Evolutionary conservation across 2,797 vertebrate genomes (phyloP), one percentile per base, ranked within the genome.

Genomic region (Rhabdomys pumilio): DNA sequence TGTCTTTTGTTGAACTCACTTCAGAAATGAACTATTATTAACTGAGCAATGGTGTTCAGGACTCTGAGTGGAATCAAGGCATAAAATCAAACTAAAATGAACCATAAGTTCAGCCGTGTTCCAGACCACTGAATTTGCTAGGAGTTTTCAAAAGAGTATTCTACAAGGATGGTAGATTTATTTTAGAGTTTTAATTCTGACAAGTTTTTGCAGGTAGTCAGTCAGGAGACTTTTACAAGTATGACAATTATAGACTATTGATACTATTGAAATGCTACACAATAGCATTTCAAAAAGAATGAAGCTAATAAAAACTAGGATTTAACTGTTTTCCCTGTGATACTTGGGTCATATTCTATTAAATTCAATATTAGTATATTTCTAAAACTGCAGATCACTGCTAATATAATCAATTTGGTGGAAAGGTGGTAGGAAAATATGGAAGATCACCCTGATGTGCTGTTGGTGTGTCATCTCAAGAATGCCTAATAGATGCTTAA

Each of bases 1-100:
- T 90, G 80, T 86, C 97, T 92, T 97, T 96, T 96, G 90, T 87
- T 95, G 95, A 95, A 73, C 10, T 20, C 34, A 76, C 91, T 92
- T 97, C 95, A 96, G 87, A 96, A 97, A 93, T 93, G 61, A 92
- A 72, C 94, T 97, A 92, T 97, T 97, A 96, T 96, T 97, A 96
- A 90, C 90, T 93, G 67, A 97, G 63, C 84, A 73, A 29, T 72
- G 50, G 41, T 84, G 67, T 85, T 97, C 88, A n/a, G 86, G 95
- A 94, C 29, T 47, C 84, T 94, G 77, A 90, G n/a, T 90, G 19
- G 44, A 97, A 98, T 92, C 93, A 96, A 97, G 92, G 90, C 34
- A 95, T 96, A 80, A 95, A 97, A 90, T 91, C 90, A 91, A 96
- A 90, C 50, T 93, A 94, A 97, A 98, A 96, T 92, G 93, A 96